Evolutionary conservation across 2,888 invertebrate genomes (phyloP), one percentile per base, ranked within the genome.

Genomic region (Thymelicus sylvestris): DNA sequence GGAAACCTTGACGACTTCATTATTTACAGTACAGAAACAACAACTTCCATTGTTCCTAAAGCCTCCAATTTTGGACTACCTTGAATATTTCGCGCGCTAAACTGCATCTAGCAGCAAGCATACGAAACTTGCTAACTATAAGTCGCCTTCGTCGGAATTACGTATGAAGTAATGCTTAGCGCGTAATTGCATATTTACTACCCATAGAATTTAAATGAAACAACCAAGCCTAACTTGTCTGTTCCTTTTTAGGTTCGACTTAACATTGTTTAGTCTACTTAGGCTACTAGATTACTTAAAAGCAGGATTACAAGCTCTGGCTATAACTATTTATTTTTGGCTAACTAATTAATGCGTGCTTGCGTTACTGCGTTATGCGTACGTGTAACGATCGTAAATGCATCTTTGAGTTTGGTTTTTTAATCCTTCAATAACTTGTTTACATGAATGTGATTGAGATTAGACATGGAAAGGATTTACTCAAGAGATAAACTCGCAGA

Each of bases 111-210:
- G 7, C 7, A 52, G 7, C 7, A 15, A 8, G 50, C 5, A 19
- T 52, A 5, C 10, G 50, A 50, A 50, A 50, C 47, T 13, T 24
- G 24, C 48, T 12, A 44, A 41, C 62, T 61, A 61, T 31, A 8
- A 31, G 73, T 73, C 15, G 74, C 72, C 74, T 74, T 73, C 70
- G 72, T 60, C 78, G 74, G 78, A 72, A 86, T 91, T 90, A 91
- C 89, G 90, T 88, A 89, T 90, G 83, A 68, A 72, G 48, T 31
- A 47, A 10, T 78, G 81, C 83, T 88, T 86, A 86, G 86, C 87
- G 88, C 83, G 81, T 81, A 77, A 83, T 80, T 85, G 86, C 85
- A 86, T 86, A 87, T 86, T 86, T 85, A 83, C 82, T 82, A 82
- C 73, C 80, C 80, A 83, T 83, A 85, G 85, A 84, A 80, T 38